phyloP scores from a whole-genome alignment of 2,797 vertebrate genomes.

The Scyliorhinus canicula region DNA sequence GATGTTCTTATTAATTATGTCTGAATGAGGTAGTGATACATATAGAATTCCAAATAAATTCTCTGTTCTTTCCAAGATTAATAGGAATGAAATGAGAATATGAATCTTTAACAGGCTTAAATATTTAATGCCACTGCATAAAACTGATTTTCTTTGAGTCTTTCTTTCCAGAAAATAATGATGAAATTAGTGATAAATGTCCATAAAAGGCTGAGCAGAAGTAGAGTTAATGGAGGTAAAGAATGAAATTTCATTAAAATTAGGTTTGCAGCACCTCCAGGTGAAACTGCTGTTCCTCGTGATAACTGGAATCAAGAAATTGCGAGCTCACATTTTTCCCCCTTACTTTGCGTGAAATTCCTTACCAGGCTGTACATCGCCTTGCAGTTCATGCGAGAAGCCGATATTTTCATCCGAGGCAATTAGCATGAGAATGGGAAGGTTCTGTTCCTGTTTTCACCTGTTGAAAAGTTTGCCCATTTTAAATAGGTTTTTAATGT shows the following conservation, averaged over 20 bases:
- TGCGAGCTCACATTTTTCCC: background rate
- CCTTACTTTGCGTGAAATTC: background rate
- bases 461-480: background rate
- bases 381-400: background rate
- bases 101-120: slow-evolving; percentile 23
- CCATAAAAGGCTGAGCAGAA: background rate
- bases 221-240: background rate
- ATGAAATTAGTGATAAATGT: background rate
- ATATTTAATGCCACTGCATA: slow-evolving; percentile 27
- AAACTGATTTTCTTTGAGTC: background rate
- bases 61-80: background rate
- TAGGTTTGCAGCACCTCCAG: background rate
- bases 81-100: slow-evolving; percentile 21
- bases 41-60: slow-evolving; percentile 23
- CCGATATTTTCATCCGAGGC: background rate
- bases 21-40: background rate
- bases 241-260: background rate
- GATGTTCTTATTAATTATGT: slow-evolving; percentile 32
- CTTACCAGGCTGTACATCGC: too few species aligned
- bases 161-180: background rate
- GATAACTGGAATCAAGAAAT: background rate
- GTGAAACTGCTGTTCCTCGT: background rate
- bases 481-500: background rate
- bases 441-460: background rate
- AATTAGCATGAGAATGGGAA: background rate